Base-by-base conservation (phyloP, 2,113 vertebrate species). In the Alethe diademata region DNA sequence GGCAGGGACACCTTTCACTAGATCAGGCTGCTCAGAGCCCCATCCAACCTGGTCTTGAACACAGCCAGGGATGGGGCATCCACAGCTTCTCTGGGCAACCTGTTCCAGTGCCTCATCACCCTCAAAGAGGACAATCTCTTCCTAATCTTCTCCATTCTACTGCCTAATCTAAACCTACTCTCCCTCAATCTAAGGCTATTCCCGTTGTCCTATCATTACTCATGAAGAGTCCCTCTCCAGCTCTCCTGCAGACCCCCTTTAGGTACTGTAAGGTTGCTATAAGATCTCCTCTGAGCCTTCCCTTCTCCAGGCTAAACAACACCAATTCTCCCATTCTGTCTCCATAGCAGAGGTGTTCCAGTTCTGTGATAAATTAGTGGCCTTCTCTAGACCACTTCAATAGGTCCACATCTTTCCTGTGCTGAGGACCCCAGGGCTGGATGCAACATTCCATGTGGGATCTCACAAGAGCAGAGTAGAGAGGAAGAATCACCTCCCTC, bases 11-110 rank as follows among this genome's bases (percentile, higher is more conserved):
- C 20, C 25, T 57, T 4, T 8, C 58, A 19, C 9, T 5, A 7
- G 29, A 12, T 2, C 1, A 6, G 31, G 14, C 3, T 36, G 20
- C 22, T 36, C 12, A 8, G 31, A 33, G 36, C 4, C 8, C 31
- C 17, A 15, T 22, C 20, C 42, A 48, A 3, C 29, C 50, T 11
- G 43, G 23, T 10, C 18, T 35, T 23, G 2, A 26, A 12, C 42
- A 15, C 22, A 14, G 3, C 14, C 51, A 80, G 36, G 67, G 36
- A 42, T 2, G 6, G 25, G 31, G 9, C 18, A 73, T 2, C 43
- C 58, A 8, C 43, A 33, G 26, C 25, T 28, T 3, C 43, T 24
- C 36, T 9, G 50, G 26, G 18, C 17, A 58, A 19, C 8, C 43
- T 11, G 8, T 42, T 47, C 28, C 18, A 19, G 6, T 31, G 70